Conservation (phyloP, 2,797 vertebrate genomes). For the Prunella strophiata region DNA sequence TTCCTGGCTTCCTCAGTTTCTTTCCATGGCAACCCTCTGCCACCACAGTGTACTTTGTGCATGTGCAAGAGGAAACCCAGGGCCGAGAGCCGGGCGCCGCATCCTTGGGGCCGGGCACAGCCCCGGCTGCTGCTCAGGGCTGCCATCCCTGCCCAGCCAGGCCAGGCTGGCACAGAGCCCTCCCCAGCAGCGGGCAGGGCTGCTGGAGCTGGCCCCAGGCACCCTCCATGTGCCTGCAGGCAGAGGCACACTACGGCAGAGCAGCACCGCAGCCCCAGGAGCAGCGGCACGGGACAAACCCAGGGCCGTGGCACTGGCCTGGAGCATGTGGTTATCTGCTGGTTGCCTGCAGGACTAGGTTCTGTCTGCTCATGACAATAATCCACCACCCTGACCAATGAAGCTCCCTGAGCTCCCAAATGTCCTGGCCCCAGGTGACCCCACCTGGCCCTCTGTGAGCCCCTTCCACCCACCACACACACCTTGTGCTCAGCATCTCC, state of each 20-base stretch:
- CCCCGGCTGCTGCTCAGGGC: rapidly evolving
- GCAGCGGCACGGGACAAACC: not conserved
- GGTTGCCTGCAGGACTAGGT: not conserved
- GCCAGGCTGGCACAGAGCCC: not conserved
- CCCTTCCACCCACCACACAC: not conserved
- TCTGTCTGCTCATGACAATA: not conserved
- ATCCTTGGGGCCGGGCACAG: not conserved
- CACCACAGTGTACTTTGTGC: not conserved
- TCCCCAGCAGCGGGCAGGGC: not conserved
- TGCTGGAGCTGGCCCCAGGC: not conserved
- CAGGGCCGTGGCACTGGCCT: rapidly evolving
- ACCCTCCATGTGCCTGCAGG: rapidly evolving
- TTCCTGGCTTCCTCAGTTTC: not conserved
- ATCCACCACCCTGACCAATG: not conserved
- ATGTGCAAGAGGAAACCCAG: not conserved
- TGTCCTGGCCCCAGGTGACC: not conserved
- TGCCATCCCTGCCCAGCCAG: not conserved
- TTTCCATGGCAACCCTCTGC: not conserved
- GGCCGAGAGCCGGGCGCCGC: not conserved
- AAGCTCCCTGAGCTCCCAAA: not conserved
- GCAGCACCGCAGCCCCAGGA: rapidly evolving
- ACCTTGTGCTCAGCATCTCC: not conserved
- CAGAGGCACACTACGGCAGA: rapidly evolving
- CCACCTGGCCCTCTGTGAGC: not conserved
- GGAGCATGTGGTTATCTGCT: rapidly evolving